These are phyloP conservation scores for Halesus radiatus DNA, from an alignment of 1,140 invertebrate genomes.

Conservation along the genomic window DNA sequence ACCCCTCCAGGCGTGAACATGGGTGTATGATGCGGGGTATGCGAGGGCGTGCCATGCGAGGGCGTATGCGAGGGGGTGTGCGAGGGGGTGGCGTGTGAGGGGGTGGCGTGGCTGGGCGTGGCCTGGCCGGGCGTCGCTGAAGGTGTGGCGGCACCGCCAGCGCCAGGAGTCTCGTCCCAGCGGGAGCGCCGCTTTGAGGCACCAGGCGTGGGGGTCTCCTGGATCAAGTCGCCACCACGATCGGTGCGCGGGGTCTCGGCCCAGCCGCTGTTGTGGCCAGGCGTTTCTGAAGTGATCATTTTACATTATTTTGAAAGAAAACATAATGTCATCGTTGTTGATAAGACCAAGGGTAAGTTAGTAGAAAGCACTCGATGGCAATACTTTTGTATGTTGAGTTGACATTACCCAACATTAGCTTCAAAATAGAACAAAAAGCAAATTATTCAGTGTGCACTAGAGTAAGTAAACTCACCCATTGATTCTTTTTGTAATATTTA, in stretches of 20 bases:
- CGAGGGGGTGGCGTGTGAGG: conserved; percentile 72
- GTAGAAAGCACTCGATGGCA: no score
- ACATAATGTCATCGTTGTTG: no score
- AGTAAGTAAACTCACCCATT: no score
- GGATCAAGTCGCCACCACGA: conserved; percentile 85
- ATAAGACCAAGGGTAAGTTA: no score
- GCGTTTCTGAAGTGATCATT: conserved; percentile 79
- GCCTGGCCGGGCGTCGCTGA: conserved; percentile 82
- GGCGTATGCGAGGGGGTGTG: conserved; percentile 73
- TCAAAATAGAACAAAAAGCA: no score
- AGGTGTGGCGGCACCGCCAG: conserved; percentile 69
- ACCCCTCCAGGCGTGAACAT: conserved; percentile 80
- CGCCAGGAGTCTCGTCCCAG: conserved; percentile 97
- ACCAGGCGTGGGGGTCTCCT: conserved; percentile 92
- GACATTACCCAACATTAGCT: no score
- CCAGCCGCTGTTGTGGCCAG: conserved; percentile 94
- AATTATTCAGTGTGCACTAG: no score
- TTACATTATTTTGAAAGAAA: no score
- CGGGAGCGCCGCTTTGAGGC: conserved; percentile 92
- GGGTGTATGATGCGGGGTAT: conserved; percentile 67
- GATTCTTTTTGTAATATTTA: no score
- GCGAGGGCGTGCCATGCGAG: conserved; percentile 65
- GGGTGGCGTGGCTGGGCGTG: conserved; percentile 79
- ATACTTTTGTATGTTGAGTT: no score
- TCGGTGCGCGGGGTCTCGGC: conserved; percentile 98